These are phyloP conservation scores for Syngnathus scovelli DNA, from an alignment of 2,113 vertebrate genomes.

Conservation along the genomic window DNA sequence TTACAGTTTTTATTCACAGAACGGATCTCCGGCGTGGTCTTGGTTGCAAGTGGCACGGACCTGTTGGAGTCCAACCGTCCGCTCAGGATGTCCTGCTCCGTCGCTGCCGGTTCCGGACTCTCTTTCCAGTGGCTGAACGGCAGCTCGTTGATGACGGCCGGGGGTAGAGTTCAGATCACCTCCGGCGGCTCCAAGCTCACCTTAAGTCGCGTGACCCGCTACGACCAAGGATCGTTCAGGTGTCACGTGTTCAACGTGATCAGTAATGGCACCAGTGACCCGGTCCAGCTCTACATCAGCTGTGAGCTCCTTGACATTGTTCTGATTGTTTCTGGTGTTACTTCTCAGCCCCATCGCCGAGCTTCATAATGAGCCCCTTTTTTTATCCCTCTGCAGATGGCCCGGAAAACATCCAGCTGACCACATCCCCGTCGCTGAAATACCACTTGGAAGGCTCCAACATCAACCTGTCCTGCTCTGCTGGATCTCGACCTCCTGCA, in stretches of 20 bases:
- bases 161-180: conserved; percentile 46
- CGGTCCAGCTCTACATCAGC: conserved; percentile 31
- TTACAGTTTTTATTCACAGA: conserved; percentile 11
- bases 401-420: conserved; percentile 37
- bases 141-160: conserved; percentile 44
- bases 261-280: conserved; percentile 18
- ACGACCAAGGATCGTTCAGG: conserved; percentile 36
- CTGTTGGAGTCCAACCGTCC: conserved; percentile 47
- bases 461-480: conserved; percentile 45
- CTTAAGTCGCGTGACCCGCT: conserved; percentile 36
- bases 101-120: conserved; percentile 41
- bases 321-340: no score
- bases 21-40: background rate
- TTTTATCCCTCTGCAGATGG: conserved; percentile 29
- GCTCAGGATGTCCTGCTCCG: conserved; percentile 47
- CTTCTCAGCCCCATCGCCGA: no score
- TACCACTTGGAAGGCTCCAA: conserved; percentile 31
- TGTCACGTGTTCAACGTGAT: conserved; percentile 32
- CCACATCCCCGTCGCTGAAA: conserved; percentile 5
- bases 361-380: no score
- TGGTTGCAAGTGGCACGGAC: conserved; percentile 20
- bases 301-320: conserved; percentile 41
- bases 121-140: conserved; percentile 52
- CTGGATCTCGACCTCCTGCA: conserved; percentile 17
- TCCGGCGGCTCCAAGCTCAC: conserved; percentile 39